Evolutionary conservation across 2,113 vertebrate species (phyloP), one percentile per base, ranked within the genome.

Genomic region (Conger conger): DNA sequence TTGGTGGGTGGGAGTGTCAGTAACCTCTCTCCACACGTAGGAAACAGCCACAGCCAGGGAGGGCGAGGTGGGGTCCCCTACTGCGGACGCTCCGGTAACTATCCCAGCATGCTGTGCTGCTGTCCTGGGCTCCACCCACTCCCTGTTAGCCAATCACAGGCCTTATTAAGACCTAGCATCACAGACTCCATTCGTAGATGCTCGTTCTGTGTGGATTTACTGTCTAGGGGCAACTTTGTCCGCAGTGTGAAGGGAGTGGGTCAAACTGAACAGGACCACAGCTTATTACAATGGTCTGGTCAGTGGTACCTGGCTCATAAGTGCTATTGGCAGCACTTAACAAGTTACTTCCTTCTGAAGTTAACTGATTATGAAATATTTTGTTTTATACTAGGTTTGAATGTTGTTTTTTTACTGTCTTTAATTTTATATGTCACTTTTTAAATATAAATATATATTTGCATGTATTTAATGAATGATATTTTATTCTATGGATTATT

Each of bases 21-120:
- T 83, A 81, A 77, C 85, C 78, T 85, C 79, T 88, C 54, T 82
- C 57, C 60, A 63, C 80, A 76, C 87, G 81, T 84, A 92, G 91
- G 90, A 91, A 84, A 53, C 84, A 17, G 80, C 79, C 87, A 82
- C 86, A 57, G 63, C 80, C 82, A 76, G 76, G 40, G 91, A 90
- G 85, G 76, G 86, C 79, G 86, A 68, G 53, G 85, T 86, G 83
- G 90, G 89, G 57, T 85, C 88, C 78, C 87, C 87, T 42, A 8
- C 89, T 37, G 88, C 89, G 20, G 87, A 87, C 27, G 3, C 86
- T 87, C 87, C 86, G 90, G 90, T 92, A 93, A 90, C 82, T 81
- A 85, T 82, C 50, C 57, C 60, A 73, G n/a, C 42, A 37, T 60
- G 13, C 37, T 50, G 33, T 11, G 57, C 6, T 37, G 4, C 80